These are phyloP conservation scores for Lepus americanus DNA, from an alignment of 2,113 vertebrate species.

Conservation along the genomic window DNA sequence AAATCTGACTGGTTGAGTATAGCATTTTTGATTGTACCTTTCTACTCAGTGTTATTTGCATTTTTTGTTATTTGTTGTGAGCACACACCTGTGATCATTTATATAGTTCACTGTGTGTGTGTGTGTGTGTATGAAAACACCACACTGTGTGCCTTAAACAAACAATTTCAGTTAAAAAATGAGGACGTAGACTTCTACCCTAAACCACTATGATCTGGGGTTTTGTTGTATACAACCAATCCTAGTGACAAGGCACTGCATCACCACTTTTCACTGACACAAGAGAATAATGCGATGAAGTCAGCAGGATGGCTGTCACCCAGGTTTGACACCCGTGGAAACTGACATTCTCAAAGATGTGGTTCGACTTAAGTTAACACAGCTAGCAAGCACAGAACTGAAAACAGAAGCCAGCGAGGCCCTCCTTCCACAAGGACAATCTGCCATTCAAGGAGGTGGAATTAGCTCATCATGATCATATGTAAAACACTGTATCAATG, in stretches of 20 bases:
- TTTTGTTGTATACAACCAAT: not conserved
- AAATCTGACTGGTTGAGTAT: not conserved
- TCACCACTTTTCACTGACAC: not conserved
- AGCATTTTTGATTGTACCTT: not conserved
- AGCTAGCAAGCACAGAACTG: slow-evolving; percentile 23
- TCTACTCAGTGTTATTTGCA: not conserved
- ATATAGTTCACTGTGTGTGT: too few relatives aligned
- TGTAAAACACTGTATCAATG: slow-evolving; percentile 7
- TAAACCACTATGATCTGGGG: not conserved
- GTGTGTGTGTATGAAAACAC: too few relatives aligned
- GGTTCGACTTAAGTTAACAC: slow-evolving; percentile 23
- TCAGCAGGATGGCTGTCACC: not conserved
- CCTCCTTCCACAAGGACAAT: not conserved
- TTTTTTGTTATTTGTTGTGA: not conserved
- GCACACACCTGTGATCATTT: not conserved
- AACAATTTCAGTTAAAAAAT: not conserved
- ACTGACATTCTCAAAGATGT: not conserved
- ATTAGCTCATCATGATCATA: slow-evolving; percentile 8
- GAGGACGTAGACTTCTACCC: not conserved
- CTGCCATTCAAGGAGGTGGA: not conserved
- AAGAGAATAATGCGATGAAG: not conserved
- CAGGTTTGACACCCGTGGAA: slow-evolving; percentile 1
- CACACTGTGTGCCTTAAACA: too few relatives aligned
- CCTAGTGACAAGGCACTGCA: not conserved
- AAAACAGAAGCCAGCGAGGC: slow-evolving; percentile 21